Evolutionary conservation across 2,113 vertebrate genomes (phyloP).

Genomic region (Carlito syrichta): DNA sequence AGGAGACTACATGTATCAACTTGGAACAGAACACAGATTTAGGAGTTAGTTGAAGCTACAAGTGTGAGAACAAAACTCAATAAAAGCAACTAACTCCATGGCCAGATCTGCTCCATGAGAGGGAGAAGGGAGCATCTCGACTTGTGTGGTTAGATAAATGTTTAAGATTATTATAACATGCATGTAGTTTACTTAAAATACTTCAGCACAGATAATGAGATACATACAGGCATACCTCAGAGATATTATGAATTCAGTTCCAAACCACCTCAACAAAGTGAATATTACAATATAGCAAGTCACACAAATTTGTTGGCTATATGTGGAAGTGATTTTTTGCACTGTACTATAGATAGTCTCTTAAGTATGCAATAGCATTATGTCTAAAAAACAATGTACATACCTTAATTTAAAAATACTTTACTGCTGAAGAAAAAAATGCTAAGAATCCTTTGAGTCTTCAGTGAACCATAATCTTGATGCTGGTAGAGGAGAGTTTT

Average conservation of each 20-base stretch:
- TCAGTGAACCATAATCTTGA: background rate
- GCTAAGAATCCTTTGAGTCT: background rate
- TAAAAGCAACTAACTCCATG: background rate
- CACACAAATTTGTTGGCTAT: background rate
- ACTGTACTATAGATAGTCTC: background rate
- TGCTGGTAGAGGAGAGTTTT: background rate
- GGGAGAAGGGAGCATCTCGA: background rate
- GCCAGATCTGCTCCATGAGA: background rate
- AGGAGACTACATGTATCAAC: background rate
- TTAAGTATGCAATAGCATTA: background rate
- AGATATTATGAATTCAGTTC: background rate
- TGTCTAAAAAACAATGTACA: background rate
- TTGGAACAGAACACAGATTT: background rate
- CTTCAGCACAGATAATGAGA: background rate
- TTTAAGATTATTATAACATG: background rate
- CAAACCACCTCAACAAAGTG: background rate
- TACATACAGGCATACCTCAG: background rate
- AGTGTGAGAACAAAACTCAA: background rate
- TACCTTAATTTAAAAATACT: background rate
- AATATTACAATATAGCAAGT: background rate
- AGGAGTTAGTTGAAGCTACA: background rate
- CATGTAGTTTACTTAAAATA: conserved; percentile 10
- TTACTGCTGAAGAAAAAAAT: background rate
- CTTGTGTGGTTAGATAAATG: background rate
- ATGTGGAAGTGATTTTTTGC: background rate